Percentiles rank a stretch among this genome's conserved stretches.
phyloP scores from a whole-genome alignment of 2,797 vertebrate genomes.

The Simalia tracyae region DNA sequence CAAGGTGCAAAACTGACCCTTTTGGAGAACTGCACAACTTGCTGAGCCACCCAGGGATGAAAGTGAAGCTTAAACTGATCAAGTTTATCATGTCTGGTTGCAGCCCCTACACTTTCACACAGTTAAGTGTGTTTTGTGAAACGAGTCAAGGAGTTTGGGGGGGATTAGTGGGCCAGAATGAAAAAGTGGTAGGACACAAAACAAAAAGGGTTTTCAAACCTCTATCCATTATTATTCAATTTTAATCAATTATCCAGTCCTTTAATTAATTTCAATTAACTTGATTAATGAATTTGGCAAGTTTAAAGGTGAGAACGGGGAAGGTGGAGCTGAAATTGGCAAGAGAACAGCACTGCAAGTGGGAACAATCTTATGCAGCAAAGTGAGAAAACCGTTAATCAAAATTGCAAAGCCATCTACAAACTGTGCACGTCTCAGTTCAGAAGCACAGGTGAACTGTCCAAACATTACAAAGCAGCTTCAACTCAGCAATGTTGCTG shows the following conservation, averaged over 20 bases:
- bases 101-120: not conserved
- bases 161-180: too few species aligned
- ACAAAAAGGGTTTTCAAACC: too few species aligned
- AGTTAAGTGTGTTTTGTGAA: too few species aligned
- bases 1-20: not conserved
- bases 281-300: too few species aligned
- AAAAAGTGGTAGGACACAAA: too few species aligned
- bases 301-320: not conserved
- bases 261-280: too few species aligned
- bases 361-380: too few species aligned
- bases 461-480: not conserved
- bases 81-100: not conserved
- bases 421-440: not conserved
- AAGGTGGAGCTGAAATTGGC: not conserved
- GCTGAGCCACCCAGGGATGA: not conserved
- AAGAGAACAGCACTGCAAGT: not conserved
- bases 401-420: not conserved
- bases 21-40: not conserved
- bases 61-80: not conserved
- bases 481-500: not conserved
- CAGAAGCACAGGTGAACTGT: not conserved
- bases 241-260: too few species aligned
- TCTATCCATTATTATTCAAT: too few species aligned
- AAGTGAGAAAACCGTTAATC: not conserved
- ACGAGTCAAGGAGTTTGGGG: too few species aligned